Percentiles rank a stretch among this genome's conserved stretches.
These are phyloP conservation scores for Tursiops truncatus DNA, from an alignment of 2,113 vertebrate species.

Conservation along the genomic window DNA sequence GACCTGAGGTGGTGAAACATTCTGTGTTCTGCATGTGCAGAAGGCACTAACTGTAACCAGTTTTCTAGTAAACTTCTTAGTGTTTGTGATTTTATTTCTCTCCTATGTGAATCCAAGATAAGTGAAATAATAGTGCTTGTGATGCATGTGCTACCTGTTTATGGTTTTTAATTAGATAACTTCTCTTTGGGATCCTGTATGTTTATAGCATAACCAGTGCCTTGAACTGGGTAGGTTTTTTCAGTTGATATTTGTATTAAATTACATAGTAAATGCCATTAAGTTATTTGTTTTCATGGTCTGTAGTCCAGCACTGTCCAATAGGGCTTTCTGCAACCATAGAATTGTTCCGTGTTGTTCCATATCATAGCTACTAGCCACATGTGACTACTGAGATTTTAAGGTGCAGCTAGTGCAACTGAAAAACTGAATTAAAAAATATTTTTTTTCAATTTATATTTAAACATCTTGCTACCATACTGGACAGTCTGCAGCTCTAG, in stretches of 20 bases:
- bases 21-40: conserved; percentile 55
- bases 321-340: background rate
- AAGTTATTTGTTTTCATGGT: background rate
- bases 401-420: background rate
- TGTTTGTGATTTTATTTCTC: background rate
- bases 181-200: background rate
- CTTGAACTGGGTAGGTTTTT: background rate
- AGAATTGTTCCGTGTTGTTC: background rate
- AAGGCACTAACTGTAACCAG: background rate
- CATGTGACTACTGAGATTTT: background rate
- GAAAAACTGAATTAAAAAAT: background rate
- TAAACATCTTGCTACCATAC: background rate
- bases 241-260: background rate
- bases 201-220: background rate
- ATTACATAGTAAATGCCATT: background rate
- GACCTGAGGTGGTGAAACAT: conserved; percentile 90
- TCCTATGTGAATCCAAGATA: background rate
- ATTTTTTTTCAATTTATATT: background rate
- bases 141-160: background rate
- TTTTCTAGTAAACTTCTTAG: conserved; percentile 15
- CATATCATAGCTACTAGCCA: background rate
- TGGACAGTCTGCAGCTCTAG: background rate
- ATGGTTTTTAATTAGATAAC: background rate
- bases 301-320: background rate
- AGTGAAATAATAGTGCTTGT: background rate